phyloP scores from a whole-genome alignment of 2,113 vertebrate genomes.

The Atrichornis clamosus region DNA sequence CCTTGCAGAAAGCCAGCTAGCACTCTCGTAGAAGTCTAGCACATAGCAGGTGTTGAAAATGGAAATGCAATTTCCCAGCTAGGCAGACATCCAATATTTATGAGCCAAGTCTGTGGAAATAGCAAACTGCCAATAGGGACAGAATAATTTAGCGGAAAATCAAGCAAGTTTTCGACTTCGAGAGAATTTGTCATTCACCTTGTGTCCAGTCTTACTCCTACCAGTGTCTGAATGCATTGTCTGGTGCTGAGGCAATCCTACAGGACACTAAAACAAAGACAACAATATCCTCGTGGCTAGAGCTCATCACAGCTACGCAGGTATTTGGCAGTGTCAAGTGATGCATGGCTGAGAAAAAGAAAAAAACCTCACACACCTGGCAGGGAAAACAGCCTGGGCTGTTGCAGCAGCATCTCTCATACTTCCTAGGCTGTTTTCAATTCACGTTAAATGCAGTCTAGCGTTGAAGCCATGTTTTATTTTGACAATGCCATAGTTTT shows the following conservation, averaged over 20 bases:
- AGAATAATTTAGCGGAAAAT: slow-evolving; percentile 53
- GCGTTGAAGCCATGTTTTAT: not conserved
- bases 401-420: not conserved
- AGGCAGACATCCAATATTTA: slow-evolving; percentile 64
- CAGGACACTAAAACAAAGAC: not conserved
- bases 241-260: not conserved
- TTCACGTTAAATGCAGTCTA: not conserved
- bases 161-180: slow-evolving; percentile 9
- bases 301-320: not conserved
- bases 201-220: not conserved
- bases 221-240: not conserved
- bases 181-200: slow-evolving; percentile 12
- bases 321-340: not conserved
- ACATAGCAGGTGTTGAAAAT: slow-evolving; percentile 72
- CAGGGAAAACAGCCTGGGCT: not conserved
- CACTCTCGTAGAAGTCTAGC: slow-evolving; percentile 42
- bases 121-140: slow-evolving; percentile 44
- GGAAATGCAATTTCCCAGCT: slow-evolving; percentile 71
- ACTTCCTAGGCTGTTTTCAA: not conserved
- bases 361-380: not conserved
- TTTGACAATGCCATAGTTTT: not conserved
- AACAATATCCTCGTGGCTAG: not conserved
- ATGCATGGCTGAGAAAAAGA: not conserved
- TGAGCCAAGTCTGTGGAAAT: slow-evolving; percentile 63
- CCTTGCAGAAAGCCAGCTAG: not conserved